These are phyloP conservation scores for Hemaris fuciformis DNA, from an alignment of 2,888 invertebrate genomes.

Conservation along the genomic window DNA sequence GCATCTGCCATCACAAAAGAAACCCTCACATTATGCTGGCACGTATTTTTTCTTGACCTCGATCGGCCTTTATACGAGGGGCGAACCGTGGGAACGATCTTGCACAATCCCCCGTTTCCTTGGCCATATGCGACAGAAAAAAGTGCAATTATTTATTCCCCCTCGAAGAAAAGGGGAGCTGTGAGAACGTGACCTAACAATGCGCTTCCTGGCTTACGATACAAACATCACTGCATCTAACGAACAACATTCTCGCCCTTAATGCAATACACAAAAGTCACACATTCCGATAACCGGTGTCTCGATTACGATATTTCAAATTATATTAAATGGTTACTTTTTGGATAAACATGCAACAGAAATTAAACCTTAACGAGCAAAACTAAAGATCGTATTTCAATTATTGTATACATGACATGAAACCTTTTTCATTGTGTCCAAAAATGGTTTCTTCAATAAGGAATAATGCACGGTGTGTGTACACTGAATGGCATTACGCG, in stretches of 20 bases:
- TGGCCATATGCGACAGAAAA: slow-evolving; percentile 81
- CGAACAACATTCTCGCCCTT: slow-evolving; percentile 59
- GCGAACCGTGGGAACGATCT: slow-evolving; percentile 79
- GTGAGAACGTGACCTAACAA: slow-evolving; percentile 82
- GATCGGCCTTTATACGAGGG: slow-evolving; percentile 73
- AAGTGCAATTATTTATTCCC: slow-evolving; percentile 82
- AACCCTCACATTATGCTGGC: slow-evolving; percentile 72
- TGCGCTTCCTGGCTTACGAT: slow-evolving; percentile 80
- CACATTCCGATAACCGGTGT: slow-evolving; percentile 51
- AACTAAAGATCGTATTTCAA: slow-evolving; percentile 31
- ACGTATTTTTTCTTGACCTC: slow-evolving; percentile 81
- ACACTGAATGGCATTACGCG: slow-evolving; percentile 74
- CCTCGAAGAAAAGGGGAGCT: slow-evolving; percentile 80
- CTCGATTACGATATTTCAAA: slow-evolving; percentile 55
- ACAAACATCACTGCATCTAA: slow-evolving; percentile 53
- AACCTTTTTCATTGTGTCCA: slow-evolving; percentile 37
- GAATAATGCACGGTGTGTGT: slow-evolving; percentile 55
- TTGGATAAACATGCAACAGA: slow-evolving; percentile 25
- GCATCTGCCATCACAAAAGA: slow-evolving; percentile 76
- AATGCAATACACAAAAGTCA: slow-evolving; percentile 45
- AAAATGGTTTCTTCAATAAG: slow-evolving; percentile 65
- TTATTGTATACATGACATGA: slow-evolving; percentile 18
- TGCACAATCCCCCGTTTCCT: slow-evolving; percentile 77
- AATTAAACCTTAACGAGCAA: slow-evolving; percentile 33
- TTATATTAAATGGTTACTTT: slow-evolving; percentile 57